phyloP scores from a whole-genome alignment of 2,888 invertebrate genomes.

The Latrodectus elegans region DNA sequence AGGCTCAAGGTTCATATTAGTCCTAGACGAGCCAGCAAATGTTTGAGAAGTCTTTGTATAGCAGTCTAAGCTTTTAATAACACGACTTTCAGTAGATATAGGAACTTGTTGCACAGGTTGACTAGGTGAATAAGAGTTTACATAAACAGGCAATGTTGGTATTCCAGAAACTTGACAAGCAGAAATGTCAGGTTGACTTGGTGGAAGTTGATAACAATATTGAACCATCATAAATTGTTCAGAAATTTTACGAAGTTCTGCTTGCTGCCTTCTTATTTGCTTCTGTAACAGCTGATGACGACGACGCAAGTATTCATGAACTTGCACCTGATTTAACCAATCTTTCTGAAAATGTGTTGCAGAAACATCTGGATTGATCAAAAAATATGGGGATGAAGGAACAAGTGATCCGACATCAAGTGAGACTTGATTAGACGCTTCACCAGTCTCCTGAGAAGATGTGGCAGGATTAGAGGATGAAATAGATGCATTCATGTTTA shows the following conservation, averaged over 20 bases:
- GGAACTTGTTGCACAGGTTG: neutral
- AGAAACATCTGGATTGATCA: too few species aligned
- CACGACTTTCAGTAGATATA: constrained; percentile 25
- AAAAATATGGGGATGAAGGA: too few species aligned
- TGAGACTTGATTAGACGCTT: too few species aligned
- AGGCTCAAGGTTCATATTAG: constrained; percentile 59
- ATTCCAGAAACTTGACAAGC: too few species aligned
- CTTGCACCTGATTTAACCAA: constrained; percentile 73
- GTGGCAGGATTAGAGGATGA: too few species aligned
- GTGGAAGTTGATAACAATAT: neutral
- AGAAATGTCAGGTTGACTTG: neutral
- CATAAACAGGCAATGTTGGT: too few species aligned
- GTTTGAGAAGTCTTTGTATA: constrained; percentile 11
- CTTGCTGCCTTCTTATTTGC: constrained; percentile 88
- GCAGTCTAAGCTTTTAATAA: constrained; percentile 18
- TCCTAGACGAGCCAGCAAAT: constrained; percentile 15
- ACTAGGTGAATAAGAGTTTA: constrained; percentile 23
- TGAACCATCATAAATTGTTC: constrained; percentile 80
- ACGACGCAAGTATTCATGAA: constrained; percentile 84
- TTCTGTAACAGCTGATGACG: constrained; percentile 91
- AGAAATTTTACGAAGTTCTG: constrained; percentile 88
- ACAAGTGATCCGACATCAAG: too few species aligned
- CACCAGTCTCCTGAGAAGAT: too few species aligned
- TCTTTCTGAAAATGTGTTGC: too few species aligned
- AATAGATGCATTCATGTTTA: too few species aligned